Evolutionary conservation across 2,113 vertebrate species (phyloP), one percentile per base, ranked within the genome.

Genomic region (Cettia cetti): DNA sequence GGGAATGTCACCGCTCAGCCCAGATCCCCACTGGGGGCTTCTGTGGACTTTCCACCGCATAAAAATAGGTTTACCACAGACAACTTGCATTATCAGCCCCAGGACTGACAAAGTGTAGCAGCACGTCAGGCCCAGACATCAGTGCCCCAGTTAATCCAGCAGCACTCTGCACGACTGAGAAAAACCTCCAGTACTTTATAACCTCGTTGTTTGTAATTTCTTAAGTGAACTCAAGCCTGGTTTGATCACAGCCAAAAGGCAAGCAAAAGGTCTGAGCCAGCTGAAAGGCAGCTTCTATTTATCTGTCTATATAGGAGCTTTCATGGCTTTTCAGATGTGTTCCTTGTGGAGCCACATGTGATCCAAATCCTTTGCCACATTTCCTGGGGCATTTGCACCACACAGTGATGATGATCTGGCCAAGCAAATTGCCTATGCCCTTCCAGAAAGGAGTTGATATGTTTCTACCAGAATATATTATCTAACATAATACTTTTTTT

Each of bases 61-160:
- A 83, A 95, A 97, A 92, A 76, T 83, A 95, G 71, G 59, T 59
- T 70, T 63, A 82, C 45, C 79, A 54, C 60, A 81, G 87, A 78
- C 15, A 61, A 10, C 17, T 82, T n/a, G 37, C n/a, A 15, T 39
- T 20, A 4, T 52, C 44, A 59, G 81, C 84, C 0, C 6, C 78
- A 40, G 78, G 13, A 35, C 16, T 0, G 0, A 11, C 1, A 28
- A 87, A 35, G 64, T 69, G 80, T 42, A 40, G 68, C 35, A 65
- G 76, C 61, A 44, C 0, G 0, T 64, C 60, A 76, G 78, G 59
- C 20, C 42, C 69, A 37, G 22, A 8, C 0, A 0, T 37, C 1
- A 0, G 19, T 63, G 56, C 45, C 63, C 42, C 45, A 37, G 56
- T 77, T 84, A 42, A 88, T 40, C 35, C 68, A 65, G 54, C 56